A percentile compares a stretch with the other conserved stretches of the same genome.
Evolutionary conservation across 2,888 invertebrate genomes (phyloP).

Genomic region (Poecilobothrus nobilitatus): DNA sequence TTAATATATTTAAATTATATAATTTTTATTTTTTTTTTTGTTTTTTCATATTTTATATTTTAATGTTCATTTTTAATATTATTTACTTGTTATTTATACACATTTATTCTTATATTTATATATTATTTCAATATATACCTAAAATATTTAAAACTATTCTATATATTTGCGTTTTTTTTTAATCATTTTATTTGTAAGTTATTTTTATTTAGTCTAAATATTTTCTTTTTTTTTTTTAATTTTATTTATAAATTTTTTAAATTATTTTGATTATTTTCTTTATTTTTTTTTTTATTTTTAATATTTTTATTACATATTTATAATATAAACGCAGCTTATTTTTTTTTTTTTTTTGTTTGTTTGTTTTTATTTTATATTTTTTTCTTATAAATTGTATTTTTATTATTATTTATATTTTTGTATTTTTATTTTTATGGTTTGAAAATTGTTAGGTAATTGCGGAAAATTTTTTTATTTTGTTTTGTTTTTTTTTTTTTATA

Average conservation of each 20-base stretch:
- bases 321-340: constrained; percentile 10
- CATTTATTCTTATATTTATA: constrained; percentile 19
- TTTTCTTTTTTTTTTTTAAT: constrained; percentile 28
- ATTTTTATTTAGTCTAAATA: constrained; percentile 13
- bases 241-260: constrained; percentile 21
- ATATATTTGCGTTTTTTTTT: not conserved
- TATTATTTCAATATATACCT: not conserved
- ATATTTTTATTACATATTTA: not conserved
- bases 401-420: too few species aligned
- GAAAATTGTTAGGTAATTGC: not conserved
- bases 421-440: too few species aligned
- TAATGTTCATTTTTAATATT: too few species aligned
- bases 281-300: too few species aligned
- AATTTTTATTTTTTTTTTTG: not conserved
- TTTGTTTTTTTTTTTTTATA: constrained; percentile 12
- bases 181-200: not conserved
- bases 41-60: not conserved
- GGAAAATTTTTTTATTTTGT: constrained; percentile 18
- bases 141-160: not conserved
- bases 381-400: too few species aligned
- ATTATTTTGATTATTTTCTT: constrained; percentile 16
- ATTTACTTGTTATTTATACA: constrained; percentile 26
- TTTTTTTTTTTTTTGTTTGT: constrained; percentile 21
- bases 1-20: constrained; percentile 8
- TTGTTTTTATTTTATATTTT: constrained; percentile 17